Evolutionary conservation across 2,888 invertebrate genomes (phyloP).

Genomic region (Lycaena phlaeas): DNA sequence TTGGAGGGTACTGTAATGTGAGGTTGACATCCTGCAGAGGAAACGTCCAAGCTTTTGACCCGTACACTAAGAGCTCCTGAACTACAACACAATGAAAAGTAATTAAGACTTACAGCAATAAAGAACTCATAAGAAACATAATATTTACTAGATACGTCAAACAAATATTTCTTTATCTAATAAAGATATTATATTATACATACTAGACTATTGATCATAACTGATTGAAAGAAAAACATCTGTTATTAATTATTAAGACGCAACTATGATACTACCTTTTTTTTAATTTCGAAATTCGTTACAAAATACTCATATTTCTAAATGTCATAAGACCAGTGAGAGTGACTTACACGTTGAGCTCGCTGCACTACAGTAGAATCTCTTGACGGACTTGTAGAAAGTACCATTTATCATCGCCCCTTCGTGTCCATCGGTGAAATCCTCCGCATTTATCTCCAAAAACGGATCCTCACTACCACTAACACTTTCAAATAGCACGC

Average conservation of each 20-base stretch:
- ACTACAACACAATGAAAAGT: slow-evolving; percentile 25
- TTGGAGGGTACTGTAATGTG: slow-evolving; percentile 37
- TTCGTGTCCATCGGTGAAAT: not conserved
- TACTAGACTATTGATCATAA: too few species aligned
- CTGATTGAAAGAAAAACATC: too few species aligned
- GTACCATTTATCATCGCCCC: slow-evolving; percentile 23
- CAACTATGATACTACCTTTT: not conserved
- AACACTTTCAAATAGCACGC: slow-evolving; percentile 7
- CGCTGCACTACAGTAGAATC: slow-evolving; percentile 28
- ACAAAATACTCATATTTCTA: not conserved
- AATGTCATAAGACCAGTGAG: too few species aligned
- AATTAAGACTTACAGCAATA: not conserved
- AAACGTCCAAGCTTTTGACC: slow-evolving; percentile 44
- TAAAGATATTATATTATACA: too few species aligned
- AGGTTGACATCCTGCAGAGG: slow-evolving; percentile 46
- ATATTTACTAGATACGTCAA: too few species aligned
- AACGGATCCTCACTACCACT: not conserved
- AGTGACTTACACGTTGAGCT: slow-evolving; percentile 26
- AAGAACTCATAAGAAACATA: too few species aligned
- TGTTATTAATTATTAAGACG: too few species aligned
- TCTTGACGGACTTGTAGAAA: slow-evolving; percentile 28
- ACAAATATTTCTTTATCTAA: too few species aligned
- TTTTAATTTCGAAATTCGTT: not conserved
- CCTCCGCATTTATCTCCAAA: slow-evolving; percentile 11
- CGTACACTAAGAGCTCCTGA: slow-evolving; percentile 35